phyloP scores from a whole-genome alignment of 35 echinoderm and acorn worm genomes.

The Apostichopus californicus region DNA sequence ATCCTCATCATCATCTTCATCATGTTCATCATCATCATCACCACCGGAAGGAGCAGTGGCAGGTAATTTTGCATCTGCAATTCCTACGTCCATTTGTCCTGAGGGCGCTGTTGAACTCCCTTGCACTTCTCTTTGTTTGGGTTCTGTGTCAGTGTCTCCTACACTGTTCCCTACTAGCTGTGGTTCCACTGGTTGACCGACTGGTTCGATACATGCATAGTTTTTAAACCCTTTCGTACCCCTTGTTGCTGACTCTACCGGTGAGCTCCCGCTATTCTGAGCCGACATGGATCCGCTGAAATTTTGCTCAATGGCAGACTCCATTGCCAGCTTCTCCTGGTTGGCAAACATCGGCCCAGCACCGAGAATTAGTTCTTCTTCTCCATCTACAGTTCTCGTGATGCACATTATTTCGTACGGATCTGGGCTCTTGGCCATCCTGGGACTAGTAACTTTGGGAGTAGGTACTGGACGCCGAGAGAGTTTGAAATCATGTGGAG shows the following conservation, averaged over 20 bases:
- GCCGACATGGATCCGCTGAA: neutral
- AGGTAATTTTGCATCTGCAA: neutral
- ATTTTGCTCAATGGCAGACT: constrained; percentile 23
- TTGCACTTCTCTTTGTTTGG: neutral
- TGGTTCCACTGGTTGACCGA: constrained; percentile 18
- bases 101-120: neutral
- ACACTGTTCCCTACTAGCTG: neutral
- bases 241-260: neutral
- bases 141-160: neutral
- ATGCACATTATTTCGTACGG: constrained; percentile 49
- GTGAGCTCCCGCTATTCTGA: neutral
- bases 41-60: neutral
- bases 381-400: constrained; percentile 39
- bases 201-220: constrained; percentile 48
- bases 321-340: constrained; percentile 39
- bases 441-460: neutral
- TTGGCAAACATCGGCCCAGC: constrained; percentile 50
- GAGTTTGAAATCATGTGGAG: neutral
- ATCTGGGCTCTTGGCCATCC: neutral
- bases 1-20: constrained; percentile 30
- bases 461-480: neutral
- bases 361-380: constrained; percentile 37
- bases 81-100: neutral
- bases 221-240: constrained; percentile 23
- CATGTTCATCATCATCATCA: neutral